phyloP scores from a whole-genome alignment of 23 tunicate species.

The Diplosoma virens region DNA sequence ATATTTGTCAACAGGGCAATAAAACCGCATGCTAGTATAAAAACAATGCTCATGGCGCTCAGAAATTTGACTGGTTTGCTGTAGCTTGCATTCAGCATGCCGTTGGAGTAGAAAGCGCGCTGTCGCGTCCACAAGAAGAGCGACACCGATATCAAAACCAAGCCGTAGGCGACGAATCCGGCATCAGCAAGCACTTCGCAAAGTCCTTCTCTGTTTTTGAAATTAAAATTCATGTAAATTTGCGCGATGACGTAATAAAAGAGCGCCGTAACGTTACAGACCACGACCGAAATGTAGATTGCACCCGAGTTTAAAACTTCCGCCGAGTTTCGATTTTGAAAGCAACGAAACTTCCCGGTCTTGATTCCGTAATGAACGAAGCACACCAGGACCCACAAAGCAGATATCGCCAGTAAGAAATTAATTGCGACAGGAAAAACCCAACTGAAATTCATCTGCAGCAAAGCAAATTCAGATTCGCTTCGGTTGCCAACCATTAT shows the following conservation, averaged over 20 bases:
- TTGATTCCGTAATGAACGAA: slow-evolving; percentile 7
- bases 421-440: background rate
- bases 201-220: background rate
- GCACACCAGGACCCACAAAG: background rate
- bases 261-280: background rate
- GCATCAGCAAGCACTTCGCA: background rate
- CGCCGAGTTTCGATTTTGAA: background rate
- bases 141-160: background rate
- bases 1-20: background rate
- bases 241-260: background rate
- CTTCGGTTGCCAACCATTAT: no score
- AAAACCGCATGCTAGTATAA: background rate
- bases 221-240: background rate
- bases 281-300: background rate
- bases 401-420: background rate
- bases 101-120: slow-evolving; percentile 19
- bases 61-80: background rate
- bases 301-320: background rate
- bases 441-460: no score
- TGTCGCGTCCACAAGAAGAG: slow-evolving; percentile 18
- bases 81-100: background rate
- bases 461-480: no score
- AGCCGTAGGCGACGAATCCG: background rate
- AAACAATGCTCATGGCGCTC: background rate
- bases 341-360: background rate